Conservation (phyloP, 2,113 vertebrate species). For the Donacobius atricapilla region DNA sequence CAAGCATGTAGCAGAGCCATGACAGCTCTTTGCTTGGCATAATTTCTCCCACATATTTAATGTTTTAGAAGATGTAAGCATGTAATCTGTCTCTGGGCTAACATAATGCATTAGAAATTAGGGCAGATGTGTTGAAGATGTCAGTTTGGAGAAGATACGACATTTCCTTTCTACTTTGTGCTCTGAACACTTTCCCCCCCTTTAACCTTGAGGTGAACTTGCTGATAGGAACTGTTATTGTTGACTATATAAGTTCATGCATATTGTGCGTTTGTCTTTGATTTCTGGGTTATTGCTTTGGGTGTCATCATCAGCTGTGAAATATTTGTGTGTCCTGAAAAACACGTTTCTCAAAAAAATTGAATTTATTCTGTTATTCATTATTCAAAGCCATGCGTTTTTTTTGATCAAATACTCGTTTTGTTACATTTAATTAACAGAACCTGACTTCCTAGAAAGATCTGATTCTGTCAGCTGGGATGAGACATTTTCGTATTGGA, state of each 20-base stretch:
- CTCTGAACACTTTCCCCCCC: not conserved
- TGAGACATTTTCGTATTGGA: not conserved
- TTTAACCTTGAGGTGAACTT: not conserved
- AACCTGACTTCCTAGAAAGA: conserved; percentile 12
- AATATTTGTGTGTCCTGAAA: not conserved
- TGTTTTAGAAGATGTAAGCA: not conserved
- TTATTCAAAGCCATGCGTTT: not conserved
- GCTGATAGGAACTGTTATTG: not conserved
- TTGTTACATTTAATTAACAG: not conserved
- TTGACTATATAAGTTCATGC: not conserved
- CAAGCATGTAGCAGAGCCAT: not conserved
- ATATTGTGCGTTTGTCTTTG: not conserved
- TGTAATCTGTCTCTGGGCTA: not conserved
- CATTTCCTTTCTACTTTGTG: not conserved
- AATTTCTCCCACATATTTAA: not conserved
- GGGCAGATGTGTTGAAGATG: not conserved
- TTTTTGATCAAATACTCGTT: not conserved
- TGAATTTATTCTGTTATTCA: not conserved
- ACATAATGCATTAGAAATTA: not conserved
- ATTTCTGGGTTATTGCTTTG: not conserved
- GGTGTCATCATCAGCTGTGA: not conserved
- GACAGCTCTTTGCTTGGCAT: not conserved
- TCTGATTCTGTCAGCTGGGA: conserved; percentile 16
- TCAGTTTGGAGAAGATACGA: not conserved
- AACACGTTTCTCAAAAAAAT: not conserved